phyloP scores from a whole-genome alignment of 2,888 invertebrate species.

The Hecatera dysodea region DNA sequence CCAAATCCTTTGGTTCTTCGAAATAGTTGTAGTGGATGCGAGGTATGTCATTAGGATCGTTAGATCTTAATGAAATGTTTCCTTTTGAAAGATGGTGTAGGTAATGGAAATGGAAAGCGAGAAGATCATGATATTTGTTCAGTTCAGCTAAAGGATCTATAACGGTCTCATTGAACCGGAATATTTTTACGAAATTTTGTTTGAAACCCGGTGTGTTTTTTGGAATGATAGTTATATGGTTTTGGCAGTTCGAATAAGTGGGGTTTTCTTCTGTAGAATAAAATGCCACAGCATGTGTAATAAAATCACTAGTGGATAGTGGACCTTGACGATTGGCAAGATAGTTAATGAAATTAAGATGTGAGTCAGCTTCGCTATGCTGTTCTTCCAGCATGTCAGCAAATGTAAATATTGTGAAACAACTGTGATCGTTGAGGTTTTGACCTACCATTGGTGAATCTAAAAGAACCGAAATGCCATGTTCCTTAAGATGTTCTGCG shows the following conservation, averaged over 20 bases:
- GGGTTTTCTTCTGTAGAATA: slow-evolving; percentile 38
- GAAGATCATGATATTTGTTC: slow-evolving; percentile 26
- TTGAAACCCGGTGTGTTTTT: slow-evolving; percentile 30
- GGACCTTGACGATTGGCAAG: slow-evolving; percentile 33
- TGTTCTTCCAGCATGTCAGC: slow-evolving; percentile 31
- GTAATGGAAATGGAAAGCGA: slow-evolving; percentile 27
- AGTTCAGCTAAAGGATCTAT: slow-evolving; percentile 35
- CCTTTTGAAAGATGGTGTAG: slow-evolving; percentile 56
- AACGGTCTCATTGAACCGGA: slow-evolving; percentile 33
- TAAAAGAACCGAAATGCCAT: slow-evolving; percentile 72
- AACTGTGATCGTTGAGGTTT: slow-evolving; percentile 83
- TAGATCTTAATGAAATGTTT: slow-evolving; percentile 33
- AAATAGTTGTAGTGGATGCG: slow-evolving; percentile 49
- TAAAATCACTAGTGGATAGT: slow-evolving; percentile 31
- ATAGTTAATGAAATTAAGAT: slow-evolving; percentile 39
- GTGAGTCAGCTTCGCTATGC: slow-evolving; percentile 6
- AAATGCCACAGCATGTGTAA: slow-evolving; percentile 40
- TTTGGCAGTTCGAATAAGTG: slow-evolving; percentile 44
- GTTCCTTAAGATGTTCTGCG: slow-evolving; percentile 68
- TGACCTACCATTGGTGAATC: slow-evolving; percentile 79
- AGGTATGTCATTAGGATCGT: slow-evolving; percentile 37
- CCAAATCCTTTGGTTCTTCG: slow-evolving; percentile 43
- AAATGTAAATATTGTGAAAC: slow-evolving; percentile 40
- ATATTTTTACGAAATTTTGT: slow-evolving; percentile 9
- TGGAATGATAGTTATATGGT: slow-evolving; percentile 19